These are phyloP conservation scores for Incurvaria masculella DNA, from an alignment of 2,888 invertebrate species.

Conservation along the genomic window DNA sequence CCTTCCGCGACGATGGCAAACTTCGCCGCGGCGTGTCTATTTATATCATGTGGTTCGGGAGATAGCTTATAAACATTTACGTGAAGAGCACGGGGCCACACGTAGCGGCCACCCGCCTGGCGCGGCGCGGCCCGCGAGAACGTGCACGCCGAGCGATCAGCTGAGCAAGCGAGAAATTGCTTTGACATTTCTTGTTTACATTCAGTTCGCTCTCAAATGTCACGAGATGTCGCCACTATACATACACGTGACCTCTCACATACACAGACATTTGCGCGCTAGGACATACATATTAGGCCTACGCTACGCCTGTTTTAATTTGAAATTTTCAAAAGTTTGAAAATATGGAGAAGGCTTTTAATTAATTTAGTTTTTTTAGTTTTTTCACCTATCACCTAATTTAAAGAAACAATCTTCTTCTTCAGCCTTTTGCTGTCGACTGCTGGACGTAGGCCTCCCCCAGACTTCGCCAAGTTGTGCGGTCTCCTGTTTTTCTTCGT, in stretches of 20 bases:
- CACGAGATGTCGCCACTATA: conserved; percentile 41
- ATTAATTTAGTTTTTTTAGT: too few species aligned
- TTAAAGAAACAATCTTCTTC: too few species aligned
- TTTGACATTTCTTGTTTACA: conserved; percentile 50
- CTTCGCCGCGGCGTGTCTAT: conserved; percentile 48
- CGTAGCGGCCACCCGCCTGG: background rate
- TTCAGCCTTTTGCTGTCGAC: too few species aligned
- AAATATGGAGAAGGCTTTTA: too few species aligned
- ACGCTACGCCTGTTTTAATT: too few species aligned
- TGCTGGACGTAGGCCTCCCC: too few species aligned
- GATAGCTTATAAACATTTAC: conserved; percentile 17
- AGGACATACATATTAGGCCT: too few species aligned
- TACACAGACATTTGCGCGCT: too few species aligned
- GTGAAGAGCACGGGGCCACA: background rate
- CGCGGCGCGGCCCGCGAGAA: conserved; percentile 16
- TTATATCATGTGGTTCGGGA: conserved; percentile 39
- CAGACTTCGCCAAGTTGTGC: too few species aligned
- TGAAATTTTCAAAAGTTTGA: too few species aligned
- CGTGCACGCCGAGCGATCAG: conserved; percentile 44
- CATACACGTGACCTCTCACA: conserved; percentile 17
- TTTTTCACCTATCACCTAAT: too few species aligned
- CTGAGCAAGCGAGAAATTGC: conserved; percentile 36
- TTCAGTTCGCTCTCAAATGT: conserved; percentile 22
- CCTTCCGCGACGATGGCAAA: conserved; percentile 43
- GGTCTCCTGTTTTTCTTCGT: too few species aligned